Percentiles rank a stretch among this genome's conserved stretches.
These are phyloP conservation scores for Anguilla japonica DNA, from an alignment of 2,113 vertebrate genomes.

Conservation along the genomic window DNA sequence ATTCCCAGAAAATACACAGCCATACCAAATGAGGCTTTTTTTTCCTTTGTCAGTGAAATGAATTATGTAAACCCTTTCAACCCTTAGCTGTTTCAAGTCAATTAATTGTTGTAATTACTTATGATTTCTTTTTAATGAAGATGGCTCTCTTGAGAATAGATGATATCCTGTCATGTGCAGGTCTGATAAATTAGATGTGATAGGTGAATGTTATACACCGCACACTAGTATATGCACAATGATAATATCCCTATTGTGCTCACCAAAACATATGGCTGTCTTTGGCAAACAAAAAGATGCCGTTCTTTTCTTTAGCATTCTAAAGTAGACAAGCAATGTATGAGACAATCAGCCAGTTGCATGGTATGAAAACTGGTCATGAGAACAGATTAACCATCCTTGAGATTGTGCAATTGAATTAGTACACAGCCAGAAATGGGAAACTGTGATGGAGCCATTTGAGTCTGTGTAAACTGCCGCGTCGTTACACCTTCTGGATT, in stretches of 20 bases:
- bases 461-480: not conserved
- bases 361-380: not conserved
- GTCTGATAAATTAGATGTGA: slow-evolving; percentile 84
- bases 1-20: not conserved
- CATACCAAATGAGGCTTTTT: slow-evolving; percentile 55
- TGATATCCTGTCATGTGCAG: slow-evolving; percentile 82
- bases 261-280: slow-evolving; percentile 63
- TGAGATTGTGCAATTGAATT: slow-evolving; percentile 1
- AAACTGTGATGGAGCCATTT: slow-evolving; percentile 6
- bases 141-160: slow-evolving; percentile 78
- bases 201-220: slow-evolving; percentile 72
- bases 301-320: not conserved
- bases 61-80: slow-evolving; percentile 87
- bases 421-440: not conserved
- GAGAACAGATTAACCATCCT: slow-evolving; percentile 1
- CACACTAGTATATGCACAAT: slow-evolving; percentile 68
- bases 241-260: slow-evolving; percentile 58
- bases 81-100: slow-evolving; percentile 83
- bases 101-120: slow-evolving; percentile 92
- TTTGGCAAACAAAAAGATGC: slow-evolving; percentile 57
- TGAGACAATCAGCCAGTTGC: slow-evolving; percentile 8
- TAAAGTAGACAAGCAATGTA: not conserved
- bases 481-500: not conserved
- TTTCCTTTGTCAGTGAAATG: slow-evolving; percentile 84
- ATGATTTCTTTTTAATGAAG: slow-evolving; percentile 91